Base-by-base conservation (phyloP, 2,888 invertebrate species). In the Plusia festucae region DNA sequence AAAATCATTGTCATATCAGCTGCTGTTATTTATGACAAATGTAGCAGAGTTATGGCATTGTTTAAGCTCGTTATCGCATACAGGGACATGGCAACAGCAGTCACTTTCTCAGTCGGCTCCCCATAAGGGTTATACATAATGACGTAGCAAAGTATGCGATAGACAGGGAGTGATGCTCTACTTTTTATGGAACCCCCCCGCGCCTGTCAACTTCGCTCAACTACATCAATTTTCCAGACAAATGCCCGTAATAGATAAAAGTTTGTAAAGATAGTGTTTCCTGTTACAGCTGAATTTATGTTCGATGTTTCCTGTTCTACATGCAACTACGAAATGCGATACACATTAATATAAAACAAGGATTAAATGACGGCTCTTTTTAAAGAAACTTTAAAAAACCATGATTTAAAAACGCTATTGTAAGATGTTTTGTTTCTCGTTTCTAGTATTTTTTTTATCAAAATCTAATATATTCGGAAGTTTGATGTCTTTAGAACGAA, bases 141-240 rank as follows among this genome's bases (percentile, higher is more conserved):
- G 62, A 58, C 55, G 55, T 52, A 59, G 67, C 30, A 73, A 70
- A 74, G 73, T 77, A 76, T 85, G 85, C 68, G 65, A 62, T 60
- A 66, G 87, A 83, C 84, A 79, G 73, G 70, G 85, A 86, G 72
- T 84, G 79, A 88, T 85, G 82, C 67, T 76, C 70, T 67, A 76
- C 71, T 78, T 87, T 80, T 82, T 82, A 70, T 68, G 46, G 34
- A 68, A 60, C 69, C 66, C 70, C 44, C 60, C 66, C 70, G 58
- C 44, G 51, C 53, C 59, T 63, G 82, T 75, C 68, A 77, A 69
- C 70, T 79, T 72, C 76, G 68, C 70, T 68, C 69, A 67, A 69
- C 65, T 68, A 73, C 80, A 77, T 82, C 82, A 78, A 75, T 79
- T 76, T 60, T 49, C 55, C 65, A 73, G 73, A 79, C 79, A 79